A percentile compares a stretch with the other conserved stretches of the same genome.
Conservation (phyloP, 2,113 vertebrate species). For the Cynopterus brachyotis region DNA sequence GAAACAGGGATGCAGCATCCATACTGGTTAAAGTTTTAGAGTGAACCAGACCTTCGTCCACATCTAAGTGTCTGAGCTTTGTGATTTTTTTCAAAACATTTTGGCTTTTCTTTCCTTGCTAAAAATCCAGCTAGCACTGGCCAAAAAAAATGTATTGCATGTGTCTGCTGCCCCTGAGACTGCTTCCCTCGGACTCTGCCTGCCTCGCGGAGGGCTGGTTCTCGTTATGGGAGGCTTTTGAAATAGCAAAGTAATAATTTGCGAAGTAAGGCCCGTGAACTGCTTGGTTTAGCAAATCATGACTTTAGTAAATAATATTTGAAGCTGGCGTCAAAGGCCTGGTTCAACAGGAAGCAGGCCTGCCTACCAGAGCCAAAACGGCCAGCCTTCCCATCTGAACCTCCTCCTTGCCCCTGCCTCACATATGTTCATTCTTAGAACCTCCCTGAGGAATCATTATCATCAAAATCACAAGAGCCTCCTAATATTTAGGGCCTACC, state of each 20-base stretch:
- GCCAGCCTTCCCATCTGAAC: not conserved
- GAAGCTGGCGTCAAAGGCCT: constrained; percentile 30
- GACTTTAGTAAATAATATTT: constrained; percentile 32
- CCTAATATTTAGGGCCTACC: not conserved
- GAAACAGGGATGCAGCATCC: not conserved
- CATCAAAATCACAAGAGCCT: not conserved
- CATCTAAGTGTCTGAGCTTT: not conserved
- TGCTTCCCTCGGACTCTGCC: constrained; percentile 20
- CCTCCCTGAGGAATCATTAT: not conserved
- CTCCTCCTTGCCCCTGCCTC: not conserved
- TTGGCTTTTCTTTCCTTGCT: not conserved
- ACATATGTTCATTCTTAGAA: not conserved
- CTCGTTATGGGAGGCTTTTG: constrained; percentile 66
- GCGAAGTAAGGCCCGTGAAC: constrained; percentile 52
- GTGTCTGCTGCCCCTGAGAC: constrained; percentile 10
- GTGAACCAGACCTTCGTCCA: not conserved
- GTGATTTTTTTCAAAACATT: not conserved
- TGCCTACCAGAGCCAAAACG: constrained; percentile 12
- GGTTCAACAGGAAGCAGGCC: constrained; percentile 44
- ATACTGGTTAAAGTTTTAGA: not conserved
- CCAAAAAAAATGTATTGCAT: not conserved
- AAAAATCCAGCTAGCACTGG: not conserved
- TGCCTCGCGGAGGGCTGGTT: constrained; percentile 50
- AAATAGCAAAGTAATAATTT: constrained; percentile 73
- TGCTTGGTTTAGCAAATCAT: constrained; percentile 66